phyloP scores from a whole-genome alignment of 2,888 invertebrate species.

The Microplitis deprimator region DNA sequence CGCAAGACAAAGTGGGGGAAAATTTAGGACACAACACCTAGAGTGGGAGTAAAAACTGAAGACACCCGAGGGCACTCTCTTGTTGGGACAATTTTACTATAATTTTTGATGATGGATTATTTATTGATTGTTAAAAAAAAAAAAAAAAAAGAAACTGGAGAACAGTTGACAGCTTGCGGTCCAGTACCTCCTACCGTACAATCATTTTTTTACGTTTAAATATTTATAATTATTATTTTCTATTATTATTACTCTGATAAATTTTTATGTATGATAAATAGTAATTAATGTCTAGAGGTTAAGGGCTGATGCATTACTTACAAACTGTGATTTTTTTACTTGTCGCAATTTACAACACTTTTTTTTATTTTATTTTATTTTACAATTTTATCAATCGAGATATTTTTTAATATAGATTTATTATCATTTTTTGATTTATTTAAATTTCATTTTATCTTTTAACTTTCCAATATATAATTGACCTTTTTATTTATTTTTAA shows the following conservation, averaged over 20 bases:
- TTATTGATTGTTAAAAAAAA: not conserved
- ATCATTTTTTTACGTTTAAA: not conserved
- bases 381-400: not conserved
- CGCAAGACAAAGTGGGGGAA: not conserved
- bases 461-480: not conserved
- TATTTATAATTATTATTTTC: not conserved
- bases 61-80: too few relatives aligned
- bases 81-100: not conserved
- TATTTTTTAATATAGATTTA: not conserved
- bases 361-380: conserved; percentile 31
- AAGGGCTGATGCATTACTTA: conserved; percentile 43
- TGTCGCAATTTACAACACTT: conserved; percentile 20
- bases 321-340: conserved; percentile 45
- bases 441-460: not conserved
- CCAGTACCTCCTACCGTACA: not conserved
- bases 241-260: not conserved
- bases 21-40: not conserved
- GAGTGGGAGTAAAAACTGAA: too few relatives aligned
- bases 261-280: conserved; percentile 32
- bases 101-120: not conserved
- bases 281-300: conserved; percentile 38
- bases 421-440: not conserved
- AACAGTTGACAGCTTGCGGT: not conserved
- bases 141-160: not conserved
- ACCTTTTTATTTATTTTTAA: conserved; percentile 6